phyloP scores from a whole-genome alignment of 2,888 invertebrate species.

The Phaonia tiefii region DNA sequence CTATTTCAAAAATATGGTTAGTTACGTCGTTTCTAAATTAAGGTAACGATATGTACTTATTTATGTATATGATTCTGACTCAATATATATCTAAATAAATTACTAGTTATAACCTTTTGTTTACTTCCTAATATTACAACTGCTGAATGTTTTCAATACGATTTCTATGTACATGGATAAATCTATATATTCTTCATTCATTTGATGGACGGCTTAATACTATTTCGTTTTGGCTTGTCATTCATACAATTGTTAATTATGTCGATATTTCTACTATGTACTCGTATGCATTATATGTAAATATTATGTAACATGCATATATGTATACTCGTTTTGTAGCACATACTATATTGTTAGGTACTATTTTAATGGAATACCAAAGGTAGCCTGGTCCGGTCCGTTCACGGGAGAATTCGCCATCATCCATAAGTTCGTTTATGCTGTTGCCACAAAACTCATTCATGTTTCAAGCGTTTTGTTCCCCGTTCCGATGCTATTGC shows the following conservation, averaged over 20 bases:
- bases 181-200: conserved; percentile 27
- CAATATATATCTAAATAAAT: too few relatives aligned
- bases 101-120: too few relatives aligned
- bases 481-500: conserved; percentile 51
- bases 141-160: conserved; percentile 18
- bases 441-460: conserved; percentile 71
- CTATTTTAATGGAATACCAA: conserved; percentile 13
- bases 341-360: conserved; percentile 19
- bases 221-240: conserved; percentile 52
- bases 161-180: conserved; percentile 24
- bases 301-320: not conserved
- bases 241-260: not conserved
- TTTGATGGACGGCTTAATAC: conserved; percentile 68
- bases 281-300: not conserved
- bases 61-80: too few relatives aligned
- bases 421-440: not conserved
- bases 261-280: too few relatives aligned
- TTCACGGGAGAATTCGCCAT: not conserved
- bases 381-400: not conserved
- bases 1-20: too few relatives aligned
- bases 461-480: conserved; percentile 78
- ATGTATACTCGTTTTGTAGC: not conserved
- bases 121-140: too few relatives aligned
- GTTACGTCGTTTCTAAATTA: too few relatives aligned
- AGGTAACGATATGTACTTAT: too few relatives aligned